These are phyloP conservation scores for Drosophila willistoni DNA, from an alignment of 1,140 invertebrate species.

Conservation along the genomic window DNA sequence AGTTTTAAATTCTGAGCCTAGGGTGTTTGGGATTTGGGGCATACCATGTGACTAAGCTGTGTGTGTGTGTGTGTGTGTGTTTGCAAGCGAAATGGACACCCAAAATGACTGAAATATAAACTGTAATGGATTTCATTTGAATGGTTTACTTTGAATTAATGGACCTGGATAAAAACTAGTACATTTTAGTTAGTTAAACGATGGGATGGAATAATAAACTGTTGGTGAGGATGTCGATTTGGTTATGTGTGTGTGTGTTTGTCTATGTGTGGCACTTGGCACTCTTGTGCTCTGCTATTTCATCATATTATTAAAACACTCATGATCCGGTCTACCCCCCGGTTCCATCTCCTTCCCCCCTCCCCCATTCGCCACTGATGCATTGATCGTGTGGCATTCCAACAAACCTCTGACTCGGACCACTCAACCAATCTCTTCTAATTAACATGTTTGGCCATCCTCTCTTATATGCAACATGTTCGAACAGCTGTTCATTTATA, in stretches of 20 bases:
- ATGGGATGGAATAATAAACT: conserved; percentile 3
- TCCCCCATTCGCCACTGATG: too few species aligned
- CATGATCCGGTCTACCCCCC: not conserved
- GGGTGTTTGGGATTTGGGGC: conserved; percentile 28
- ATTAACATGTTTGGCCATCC: conserved; percentile 41
- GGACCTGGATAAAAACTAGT: conserved; percentile 19
- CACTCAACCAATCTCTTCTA: conserved; percentile 44
- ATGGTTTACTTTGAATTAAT: conserved; percentile 74
- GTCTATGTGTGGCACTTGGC: not conserved
- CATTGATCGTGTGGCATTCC: conserved; percentile 18
- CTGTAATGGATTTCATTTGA: conserved; percentile 78
- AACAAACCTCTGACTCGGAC: not conserved
- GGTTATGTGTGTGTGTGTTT: too few species aligned
- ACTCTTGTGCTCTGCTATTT: not conserved
- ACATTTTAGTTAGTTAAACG: conserved; percentile 11
- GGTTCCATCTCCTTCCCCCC: not conserved
- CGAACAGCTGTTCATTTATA: conserved; percentile 69
- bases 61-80: conserved; percentile 29
- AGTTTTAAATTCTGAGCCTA: conserved; percentile 68
- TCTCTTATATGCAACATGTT: conserved; percentile 56
- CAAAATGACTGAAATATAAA: conserved; percentile 69
- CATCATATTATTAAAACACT: conserved; percentile 11
- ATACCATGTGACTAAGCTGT: conserved; percentile 15
- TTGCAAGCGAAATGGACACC: not conserved
- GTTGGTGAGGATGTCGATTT: not conserved